Evolutionary conservation across 2,113 vertebrate species (phyloP), one percentile per base, ranked within the genome.

Genomic region (Columba janthina): DNA sequence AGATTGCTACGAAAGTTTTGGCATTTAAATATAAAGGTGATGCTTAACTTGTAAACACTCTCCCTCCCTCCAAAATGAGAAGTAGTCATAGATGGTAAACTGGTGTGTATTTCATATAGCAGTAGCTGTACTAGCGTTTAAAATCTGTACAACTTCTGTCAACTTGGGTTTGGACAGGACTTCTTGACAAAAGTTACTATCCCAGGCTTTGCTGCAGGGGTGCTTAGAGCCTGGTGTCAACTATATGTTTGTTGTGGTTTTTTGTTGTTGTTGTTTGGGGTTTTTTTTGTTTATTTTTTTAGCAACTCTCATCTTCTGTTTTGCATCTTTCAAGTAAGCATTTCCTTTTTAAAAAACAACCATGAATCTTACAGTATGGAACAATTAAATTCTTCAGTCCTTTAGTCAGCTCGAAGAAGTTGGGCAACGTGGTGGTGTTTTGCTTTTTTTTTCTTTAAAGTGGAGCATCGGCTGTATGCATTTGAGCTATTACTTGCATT

Each of bases 301-400:
- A 38, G 12, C 12, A 58, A 10, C 31, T 71, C 14, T 19, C 7
- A 10, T 58, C 12, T 90, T 46, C 42, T 71, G 0, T 66, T 91
- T 67, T 89, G 9, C 18, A 21, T 81, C 18, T 58, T 79, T 76
- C 14, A 84, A 71, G 53, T 67, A 36, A 67, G 11, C 16, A 5
- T n/a, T 78, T 83, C 34, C 42, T 38, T 72, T 82, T 40, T 48
- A 5, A 15, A 61, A 66, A 50, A 69, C 42, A n/a, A 34, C 11
- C 13, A 7, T 16, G 0, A n/a, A 7, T 70, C 19, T 38, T 51
- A 56, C 0, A 2, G 4, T 57, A 5, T 60, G n/a, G 25, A 71
- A 22, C 50, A 57, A 28, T 54, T 58, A 3, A 56, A 18, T 77
- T 85, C 56, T 70, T 80, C 28, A 56, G 1, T 58, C 46, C 89